phyloP scores from a whole-genome alignment of 2,113 vertebrate species.

The Emydura subglobosa region DNA sequence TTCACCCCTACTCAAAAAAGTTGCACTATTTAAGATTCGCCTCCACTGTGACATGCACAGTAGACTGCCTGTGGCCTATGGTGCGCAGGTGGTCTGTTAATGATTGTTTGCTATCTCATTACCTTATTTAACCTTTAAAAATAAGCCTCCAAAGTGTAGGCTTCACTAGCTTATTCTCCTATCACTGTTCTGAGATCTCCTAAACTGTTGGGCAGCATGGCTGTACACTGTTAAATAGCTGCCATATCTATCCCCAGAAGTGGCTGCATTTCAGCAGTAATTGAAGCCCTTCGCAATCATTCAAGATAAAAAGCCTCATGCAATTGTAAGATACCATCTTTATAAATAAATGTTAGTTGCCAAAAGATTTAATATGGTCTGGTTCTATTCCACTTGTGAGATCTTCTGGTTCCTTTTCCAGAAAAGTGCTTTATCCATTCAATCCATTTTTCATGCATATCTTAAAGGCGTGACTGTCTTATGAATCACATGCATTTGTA shows the following conservation, averaged over 20 bases:
- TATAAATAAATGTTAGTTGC: neutral
- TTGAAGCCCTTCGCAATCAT: neutral
- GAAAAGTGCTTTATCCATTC: conserved; percentile 31
- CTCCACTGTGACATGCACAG: neutral
- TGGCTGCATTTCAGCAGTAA: neutral
- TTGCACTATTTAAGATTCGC: accelerated
- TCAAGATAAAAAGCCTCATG: neutral
- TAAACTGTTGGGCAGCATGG: neutral
- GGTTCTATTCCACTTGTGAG: conserved; percentile 8
- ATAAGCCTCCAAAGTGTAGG: accelerated
- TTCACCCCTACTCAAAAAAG: neutral
- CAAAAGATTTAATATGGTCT: neutral
- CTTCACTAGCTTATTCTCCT: neutral
- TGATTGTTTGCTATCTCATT: neutral
- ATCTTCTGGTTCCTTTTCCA: neutral
- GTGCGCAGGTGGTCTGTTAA: neutral
- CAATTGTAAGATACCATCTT: neutral
- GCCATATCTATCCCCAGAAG: neutral
- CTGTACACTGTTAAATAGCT: neutral
- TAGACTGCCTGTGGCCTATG: neutral
- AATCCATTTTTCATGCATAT: conserved; percentile 44
- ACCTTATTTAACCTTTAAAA: neutral
- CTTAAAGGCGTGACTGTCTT: neutral
- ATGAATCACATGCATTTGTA: neutral
- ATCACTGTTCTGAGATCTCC: neutral